A percentile compares a stretch with the other conserved stretches of the same genome.
Conservation (phyloP, 2,113 vertebrate genomes). For the Rafetus swinhoei region DNA sequence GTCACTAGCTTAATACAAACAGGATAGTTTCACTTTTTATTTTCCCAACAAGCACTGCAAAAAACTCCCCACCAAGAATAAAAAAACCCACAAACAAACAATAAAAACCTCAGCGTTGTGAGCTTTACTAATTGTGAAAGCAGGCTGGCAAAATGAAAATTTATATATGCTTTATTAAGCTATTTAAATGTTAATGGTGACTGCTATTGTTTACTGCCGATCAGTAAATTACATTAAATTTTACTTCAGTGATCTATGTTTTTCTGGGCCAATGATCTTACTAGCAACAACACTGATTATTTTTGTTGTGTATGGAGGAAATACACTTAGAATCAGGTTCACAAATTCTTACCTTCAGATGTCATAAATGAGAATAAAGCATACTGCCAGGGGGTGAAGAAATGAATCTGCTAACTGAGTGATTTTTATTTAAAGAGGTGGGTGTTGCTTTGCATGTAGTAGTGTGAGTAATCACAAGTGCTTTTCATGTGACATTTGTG, state of each 20-base stretch:
- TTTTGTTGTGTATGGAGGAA: slow-evolving; percentile 53
- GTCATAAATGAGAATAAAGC: slow-evolving; percentile 41
- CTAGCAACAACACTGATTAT: slow-evolving; percentile 16
- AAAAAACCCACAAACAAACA: background rate
- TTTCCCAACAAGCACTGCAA: slow-evolving; percentile 63
- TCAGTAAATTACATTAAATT: slow-evolving; percentile 69
- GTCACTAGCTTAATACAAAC: slow-evolving; percentile 69
- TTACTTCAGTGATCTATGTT: slow-evolving; percentile 68
- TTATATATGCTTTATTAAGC: slow-evolving; percentile 71
- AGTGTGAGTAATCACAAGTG: slow-evolving; percentile 72
- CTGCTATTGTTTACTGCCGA: slow-evolving; percentile 62
- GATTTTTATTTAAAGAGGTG: slow-evolving; percentile 67
- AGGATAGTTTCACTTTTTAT: slow-evolving; percentile 61
- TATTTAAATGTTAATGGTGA: slow-evolving; percentile 68
- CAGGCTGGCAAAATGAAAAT: slow-evolving; percentile 66
- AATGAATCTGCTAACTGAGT: slow-evolving; percentile 59
- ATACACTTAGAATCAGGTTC: slow-evolving; percentile 70
- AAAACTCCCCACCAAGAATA: slow-evolving; percentile 48
- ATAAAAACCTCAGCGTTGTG: slow-evolving; percentile 33
- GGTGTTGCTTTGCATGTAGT: slow-evolving; percentile 81
- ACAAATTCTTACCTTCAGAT: slow-evolving; percentile 71
- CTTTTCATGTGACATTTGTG: slow-evolving; percentile 76
- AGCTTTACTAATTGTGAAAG: slow-evolving; percentile 66
- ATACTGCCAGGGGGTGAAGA: slow-evolving; percentile 62
- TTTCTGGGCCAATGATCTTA: slow-evolving; percentile 59